Evolutionary conservation across 2,888 invertebrate genomes (phyloP), one percentile per base, ranked within the genome.

Genomic region (Diaperis boleti): DNA sequence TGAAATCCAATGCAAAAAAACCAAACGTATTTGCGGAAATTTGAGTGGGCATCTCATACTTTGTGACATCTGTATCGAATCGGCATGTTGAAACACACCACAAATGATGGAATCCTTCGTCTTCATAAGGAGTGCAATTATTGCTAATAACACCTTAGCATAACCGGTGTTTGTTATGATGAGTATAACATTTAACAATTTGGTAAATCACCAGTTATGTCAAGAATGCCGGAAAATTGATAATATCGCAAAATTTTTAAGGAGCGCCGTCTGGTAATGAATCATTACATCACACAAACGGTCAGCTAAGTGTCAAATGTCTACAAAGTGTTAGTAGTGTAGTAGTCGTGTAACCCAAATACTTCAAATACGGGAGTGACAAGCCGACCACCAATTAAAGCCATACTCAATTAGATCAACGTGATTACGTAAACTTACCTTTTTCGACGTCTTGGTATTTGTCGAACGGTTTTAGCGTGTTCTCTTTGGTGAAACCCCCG

Each of bases 401-500:
- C 37, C 11, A 33, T 18, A 45, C 45, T 56, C 20, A 59, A 49
- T 49, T 31, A 49, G 41, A 41, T 10, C 20, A 35, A 50, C 18
- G 35, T 13, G 26, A 14, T 44, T 44, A 13, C 44, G 44, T 20
- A 42, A 41, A 42, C 76, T 78, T 78, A 94, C 95, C 95, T 88
- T 96, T 95, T 78, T 96, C 96, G 76, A 96, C 91, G 79, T 96
- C 96, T 83, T 96, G 96, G 80, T 96, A 96, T 79, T 95, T 95
- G 83, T 96, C 96, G 79, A 95, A 96, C 0, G 95, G 95, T 72
- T 94, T 93, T 72, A 96, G 85, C 11, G 92, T 90, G 81, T 94
- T 95, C 78, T 95, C 95, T 81, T 94, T 93, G 64, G 94, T 94
- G 79, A 95, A 92, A 14, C 95, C 95, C 52, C 94, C 95, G 79